phyloP scores from a whole-genome alignment of 1,140 invertebrate species.

The Drosophila novamexicana region DNA sequence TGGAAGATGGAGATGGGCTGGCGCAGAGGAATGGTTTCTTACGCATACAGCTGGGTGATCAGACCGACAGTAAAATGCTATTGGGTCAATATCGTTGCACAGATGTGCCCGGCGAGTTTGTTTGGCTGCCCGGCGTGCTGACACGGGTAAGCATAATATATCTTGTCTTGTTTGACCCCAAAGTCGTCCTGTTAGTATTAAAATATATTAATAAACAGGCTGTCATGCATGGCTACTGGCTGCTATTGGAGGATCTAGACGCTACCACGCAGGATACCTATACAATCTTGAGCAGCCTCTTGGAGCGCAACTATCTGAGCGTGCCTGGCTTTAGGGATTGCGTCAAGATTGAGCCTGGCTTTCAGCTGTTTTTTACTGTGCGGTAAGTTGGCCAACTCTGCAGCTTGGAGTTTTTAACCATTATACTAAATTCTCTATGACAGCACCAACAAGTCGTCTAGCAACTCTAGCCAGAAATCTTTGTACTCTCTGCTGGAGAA shows the following conservation, averaged over 20 bases:
- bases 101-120: constrained; percentile 98
- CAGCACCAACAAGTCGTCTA: constrained; percentile 86
- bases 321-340: constrained; percentile 94
- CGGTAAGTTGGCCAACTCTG: constrained; percentile 85
- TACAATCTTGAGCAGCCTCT: constrained; percentile 92
- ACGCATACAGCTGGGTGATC: constrained; percentile 96
- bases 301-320: constrained; percentile 93
- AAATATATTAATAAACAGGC: constrained; percentile 86
- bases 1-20: constrained; percentile 38
- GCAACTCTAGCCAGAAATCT: constrained; percentile 86
- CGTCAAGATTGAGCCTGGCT: constrained; percentile 91
- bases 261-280: constrained; percentile 96
- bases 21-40: constrained; percentile 72
- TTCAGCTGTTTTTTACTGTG: constrained; percentile 96
- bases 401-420: constrained; percentile 1
- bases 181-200: neutral
- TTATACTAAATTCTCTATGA: constrained; percentile 55
- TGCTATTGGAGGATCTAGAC: constrained; percentile 98
- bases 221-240: constrained; percentile 94
- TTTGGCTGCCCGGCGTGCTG: constrained; percentile 97
- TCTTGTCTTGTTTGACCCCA: too few species aligned
- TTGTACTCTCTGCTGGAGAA: constrained; percentile 90
- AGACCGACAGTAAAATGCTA: constrained; percentile 98
- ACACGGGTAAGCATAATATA: constrained; percentile 88
- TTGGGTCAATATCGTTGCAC: constrained; percentile 98